These are phyloP conservation scores for Lampris incognitus DNA, from an alignment of 2,113 vertebrate genomes.

Conservation along the genomic window DNA sequence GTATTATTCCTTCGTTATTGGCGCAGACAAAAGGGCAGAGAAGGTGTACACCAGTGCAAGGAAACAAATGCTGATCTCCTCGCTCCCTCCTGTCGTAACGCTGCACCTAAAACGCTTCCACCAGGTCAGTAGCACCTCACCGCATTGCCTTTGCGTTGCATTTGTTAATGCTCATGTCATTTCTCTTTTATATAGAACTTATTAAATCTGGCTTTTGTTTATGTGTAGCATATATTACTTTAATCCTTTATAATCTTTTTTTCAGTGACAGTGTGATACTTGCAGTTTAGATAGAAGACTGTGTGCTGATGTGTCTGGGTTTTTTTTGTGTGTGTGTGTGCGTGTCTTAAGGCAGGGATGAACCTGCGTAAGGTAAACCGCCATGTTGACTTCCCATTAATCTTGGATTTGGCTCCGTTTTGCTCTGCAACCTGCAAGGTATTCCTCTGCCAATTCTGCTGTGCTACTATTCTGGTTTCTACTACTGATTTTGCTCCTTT, in stretches of 20 bases:
- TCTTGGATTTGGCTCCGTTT: constrained; percentile 94
- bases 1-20: constrained; percentile 41
- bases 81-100: constrained; percentile 91
- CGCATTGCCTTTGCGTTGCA: not conserved
- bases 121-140: constrained; percentile 81
- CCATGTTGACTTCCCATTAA: constrained; percentile 94
- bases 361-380: constrained; percentile 95
- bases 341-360: constrained; percentile 88
- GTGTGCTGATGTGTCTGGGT: not conserved
- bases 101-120: constrained; percentile 98
- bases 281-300: not conserved
- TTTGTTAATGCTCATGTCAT: too few relatives aligned
- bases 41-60: constrained; percentile 95
- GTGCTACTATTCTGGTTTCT: not conserved
- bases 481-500: not conserved
- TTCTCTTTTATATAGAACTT: too few relatives aligned
- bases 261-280: not conserved
- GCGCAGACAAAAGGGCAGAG: constrained; percentile 88
- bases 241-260: not conserved
- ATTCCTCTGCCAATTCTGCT: constrained; percentile 29
- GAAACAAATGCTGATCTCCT: constrained; percentile 95
- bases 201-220: too few relatives aligned
- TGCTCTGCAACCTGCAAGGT: constrained; percentile 96
- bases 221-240: too few relatives aligned
- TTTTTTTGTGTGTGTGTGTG: constrained; percentile 21